Evolutionary conservation across 2,113 vertebrate genomes (phyloP), one percentile per base, ranked within the genome.

Genomic region (Phaethon lepturus): DNA sequence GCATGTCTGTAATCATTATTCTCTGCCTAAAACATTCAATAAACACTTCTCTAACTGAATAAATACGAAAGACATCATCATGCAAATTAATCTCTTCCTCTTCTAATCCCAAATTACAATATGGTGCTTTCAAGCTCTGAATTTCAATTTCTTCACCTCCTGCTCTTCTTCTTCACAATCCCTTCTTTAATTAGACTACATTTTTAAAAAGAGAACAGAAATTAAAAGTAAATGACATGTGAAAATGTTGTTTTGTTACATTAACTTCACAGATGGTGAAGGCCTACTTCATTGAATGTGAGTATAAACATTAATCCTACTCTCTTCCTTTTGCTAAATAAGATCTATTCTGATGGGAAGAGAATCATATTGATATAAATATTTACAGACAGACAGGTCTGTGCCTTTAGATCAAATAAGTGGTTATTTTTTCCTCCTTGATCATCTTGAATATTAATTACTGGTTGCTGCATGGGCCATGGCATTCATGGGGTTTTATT

Each of bases 211-310:
- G 13, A 82, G 63, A 90, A 85, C 66, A 85, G 73, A 88, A 94
- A 97, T 93, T 92, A 76, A 64, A 94, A 96, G 33, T 69, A 95
- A 95, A 94, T 90, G 94, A 53, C 23, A 25, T 75, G 55, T 83
- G 86, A 93, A 95, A 92, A 88, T 74, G 55, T 76, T 86, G 59
- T 33, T 92, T 80, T 94, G 75, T 97, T 91, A 47, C 63, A 85
- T 76, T 92, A 88, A 80, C 81, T 90, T 92, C 82, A 71, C 94
- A 96, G 94, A 96, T 96, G 88, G 75, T 59, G n/a, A 77, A 94
- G 47, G 22, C 17, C 31, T 93, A 25, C 45, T 83, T 83, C 95
- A 62, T 45, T 1, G 15, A 92, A 88, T 50, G 31, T 28, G 42
- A 82, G 26, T 10, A 62, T 49, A 74, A 95, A 90, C 66, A 88